These are phyloP conservation scores for Neomorphus geoffroyi DNA, from an alignment of 2,797 vertebrate genomes.

Conservation along the genomic window DNA sequence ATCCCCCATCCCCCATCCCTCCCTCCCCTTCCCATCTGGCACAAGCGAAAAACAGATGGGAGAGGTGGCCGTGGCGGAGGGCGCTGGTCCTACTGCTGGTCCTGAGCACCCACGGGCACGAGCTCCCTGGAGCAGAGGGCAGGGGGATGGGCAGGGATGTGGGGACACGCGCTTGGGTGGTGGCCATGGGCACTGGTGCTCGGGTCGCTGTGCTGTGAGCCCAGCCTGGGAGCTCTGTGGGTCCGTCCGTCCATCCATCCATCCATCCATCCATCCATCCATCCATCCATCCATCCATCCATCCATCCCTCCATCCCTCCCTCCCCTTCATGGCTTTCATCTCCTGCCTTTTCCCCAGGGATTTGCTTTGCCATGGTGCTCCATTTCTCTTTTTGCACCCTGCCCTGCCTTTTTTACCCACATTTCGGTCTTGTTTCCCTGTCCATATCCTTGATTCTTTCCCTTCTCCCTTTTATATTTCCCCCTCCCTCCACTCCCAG, in stretches of 20 bases:
- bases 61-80: neutral
- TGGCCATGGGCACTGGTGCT: neutral
- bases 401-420: neutral
- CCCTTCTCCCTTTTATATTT: neutral
- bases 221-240: neutral
- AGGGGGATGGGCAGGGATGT: neutral
- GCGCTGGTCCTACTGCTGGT: neutral
- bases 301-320: too few species aligned
- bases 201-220: accelerated
- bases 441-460: neutral
- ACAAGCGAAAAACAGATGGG: neutral
- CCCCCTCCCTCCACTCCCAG: neutral
- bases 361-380: neutral
- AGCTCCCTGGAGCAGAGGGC: accelerated
- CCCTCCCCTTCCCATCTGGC: neutral
- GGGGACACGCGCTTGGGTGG: neutral
- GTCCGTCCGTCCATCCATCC: accelerated
- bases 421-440: neutral
- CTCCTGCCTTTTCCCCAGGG: neutral
- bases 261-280: too few species aligned
- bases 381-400: neutral
- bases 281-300: neutral
- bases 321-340: accelerated
- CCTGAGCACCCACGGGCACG: accelerated
- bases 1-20: neutral